A percentile compares a stretch with the other conserved stretches of the same genome.
phyloP scores from a whole-genome alignment of 2,113 vertebrate genomes.

The Jacana jacana region DNA sequence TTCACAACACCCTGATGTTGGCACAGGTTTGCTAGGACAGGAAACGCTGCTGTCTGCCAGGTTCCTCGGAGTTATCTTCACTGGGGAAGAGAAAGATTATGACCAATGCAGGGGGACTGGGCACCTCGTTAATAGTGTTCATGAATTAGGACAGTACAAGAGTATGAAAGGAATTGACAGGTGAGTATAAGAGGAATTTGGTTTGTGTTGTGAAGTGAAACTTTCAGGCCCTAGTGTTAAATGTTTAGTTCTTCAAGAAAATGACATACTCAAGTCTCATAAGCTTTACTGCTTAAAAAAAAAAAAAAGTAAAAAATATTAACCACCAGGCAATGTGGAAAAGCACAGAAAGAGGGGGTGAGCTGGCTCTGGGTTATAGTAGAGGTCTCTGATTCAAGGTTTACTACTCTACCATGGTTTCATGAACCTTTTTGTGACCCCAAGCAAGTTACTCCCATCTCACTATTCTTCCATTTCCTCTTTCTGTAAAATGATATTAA shows the following conservation, averaged over 20 bases:
- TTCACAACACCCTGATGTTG: neutral
- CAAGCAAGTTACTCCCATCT: conserved; percentile 61
- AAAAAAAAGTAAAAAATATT: neutral
- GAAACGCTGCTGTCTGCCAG: neutral
- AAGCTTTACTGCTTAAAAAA: neutral
- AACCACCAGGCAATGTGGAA: neutral
- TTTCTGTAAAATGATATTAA: conserved; percentile 71
- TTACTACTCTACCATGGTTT: neutral
- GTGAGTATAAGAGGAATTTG: neutral
- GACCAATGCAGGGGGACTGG: neutral
- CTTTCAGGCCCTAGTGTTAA: neutral
- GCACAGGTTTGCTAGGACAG: neutral
- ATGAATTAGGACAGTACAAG: neutral
- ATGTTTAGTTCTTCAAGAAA: neutral
- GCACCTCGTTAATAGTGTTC: neutral
- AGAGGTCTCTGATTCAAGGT: neutral
- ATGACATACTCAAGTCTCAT: neutral
- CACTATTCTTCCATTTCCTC: conserved; percentile 63
- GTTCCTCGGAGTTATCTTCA: neutral
- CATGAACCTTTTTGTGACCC: conserved; percentile 47
- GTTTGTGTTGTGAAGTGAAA: neutral
- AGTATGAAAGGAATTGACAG: neutral
- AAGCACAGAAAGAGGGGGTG: neutral
- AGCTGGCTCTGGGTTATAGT: neutral
- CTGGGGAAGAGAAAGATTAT: neutral